Conservation (phyloP, 2,113 vertebrate species). For the Chaenocephalus aceratus region DNA sequence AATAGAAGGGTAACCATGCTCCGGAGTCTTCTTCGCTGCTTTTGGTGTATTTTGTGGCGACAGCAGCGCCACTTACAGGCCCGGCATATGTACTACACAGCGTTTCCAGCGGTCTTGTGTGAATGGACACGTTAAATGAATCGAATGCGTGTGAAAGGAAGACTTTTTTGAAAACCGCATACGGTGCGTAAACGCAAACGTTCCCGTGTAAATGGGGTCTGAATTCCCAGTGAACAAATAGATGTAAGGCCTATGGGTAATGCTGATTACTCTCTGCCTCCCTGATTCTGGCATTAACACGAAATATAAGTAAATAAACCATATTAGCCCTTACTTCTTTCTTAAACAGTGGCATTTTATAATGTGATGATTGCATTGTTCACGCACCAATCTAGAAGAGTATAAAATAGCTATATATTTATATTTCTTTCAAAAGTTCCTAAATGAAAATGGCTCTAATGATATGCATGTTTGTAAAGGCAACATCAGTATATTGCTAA, state of each 20-base stretch:
- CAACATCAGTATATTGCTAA: not conserved
- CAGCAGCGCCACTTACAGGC: too few species aligned
- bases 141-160: too few species aligned
- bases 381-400: not conserved
- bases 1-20: too few species aligned
- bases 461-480: not conserved
- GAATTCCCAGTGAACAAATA: conserved; percentile 22
- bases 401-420: not conserved
- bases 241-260: not conserved
- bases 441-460: not conserved
- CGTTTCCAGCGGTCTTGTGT: too few species aligned
- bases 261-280: conserved; percentile 29
- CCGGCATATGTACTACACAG: too few species aligned
- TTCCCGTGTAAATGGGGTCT: too few species aligned
- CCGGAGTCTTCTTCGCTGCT: too few species aligned
- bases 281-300: conserved; percentile 37
- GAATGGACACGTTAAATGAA: too few species aligned
- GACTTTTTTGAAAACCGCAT: too few species aligned
- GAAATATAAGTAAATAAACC: conserved; percentile 19
- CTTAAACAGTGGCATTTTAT: not conserved
- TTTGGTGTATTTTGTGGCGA: too few species aligned
- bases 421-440: not conserved
- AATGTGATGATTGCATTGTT: not conserved
- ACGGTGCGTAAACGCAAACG: too few species aligned
- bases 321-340: not conserved